A percentile compares a stretch with the other conserved stretches of the same genome.
phyloP scores from a whole-genome alignment of 2,113 vertebrate species.

The Lasiurus borealis region DNA sequence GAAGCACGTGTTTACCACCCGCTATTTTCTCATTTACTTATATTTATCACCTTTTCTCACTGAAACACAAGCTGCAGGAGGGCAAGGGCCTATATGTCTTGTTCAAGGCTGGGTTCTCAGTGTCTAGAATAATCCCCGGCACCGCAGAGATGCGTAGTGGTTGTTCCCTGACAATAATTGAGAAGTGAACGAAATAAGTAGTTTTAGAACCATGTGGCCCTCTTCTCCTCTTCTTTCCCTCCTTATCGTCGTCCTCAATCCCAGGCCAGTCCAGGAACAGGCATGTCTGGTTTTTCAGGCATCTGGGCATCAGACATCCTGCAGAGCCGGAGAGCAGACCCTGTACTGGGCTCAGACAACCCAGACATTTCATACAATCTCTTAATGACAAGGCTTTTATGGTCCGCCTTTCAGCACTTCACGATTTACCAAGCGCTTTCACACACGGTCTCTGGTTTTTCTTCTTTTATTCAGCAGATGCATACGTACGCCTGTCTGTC shows the following conservation, averaged over 20 bases:
- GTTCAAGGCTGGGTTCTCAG: neutral
- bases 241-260: neutral
- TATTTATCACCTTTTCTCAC: neutral
- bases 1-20: neutral
- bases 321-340: neutral
- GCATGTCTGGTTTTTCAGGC: neutral
- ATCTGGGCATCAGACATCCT: neutral
- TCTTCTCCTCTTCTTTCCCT: neutral
- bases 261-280: neutral
- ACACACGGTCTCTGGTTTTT: neutral
- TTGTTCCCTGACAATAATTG: neutral
- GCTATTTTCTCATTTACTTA: neutral
- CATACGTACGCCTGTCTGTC: neutral
- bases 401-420: neutral
- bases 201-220: neutral
- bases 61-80: neutral
- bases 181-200: neutral
- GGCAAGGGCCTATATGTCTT: neutral
- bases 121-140: neutral
- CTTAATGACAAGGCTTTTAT: neutral
- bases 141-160: neutral
- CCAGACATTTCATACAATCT: neutral
- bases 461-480: neutral
- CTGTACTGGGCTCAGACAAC: neutral
- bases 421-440: neutral